A percentile compares a stretch with the other conserved stretches of the same genome.
Evolutionary conservation across 2,113 vertebrate species (phyloP).

Genomic region (Rana temporaria): DNA sequence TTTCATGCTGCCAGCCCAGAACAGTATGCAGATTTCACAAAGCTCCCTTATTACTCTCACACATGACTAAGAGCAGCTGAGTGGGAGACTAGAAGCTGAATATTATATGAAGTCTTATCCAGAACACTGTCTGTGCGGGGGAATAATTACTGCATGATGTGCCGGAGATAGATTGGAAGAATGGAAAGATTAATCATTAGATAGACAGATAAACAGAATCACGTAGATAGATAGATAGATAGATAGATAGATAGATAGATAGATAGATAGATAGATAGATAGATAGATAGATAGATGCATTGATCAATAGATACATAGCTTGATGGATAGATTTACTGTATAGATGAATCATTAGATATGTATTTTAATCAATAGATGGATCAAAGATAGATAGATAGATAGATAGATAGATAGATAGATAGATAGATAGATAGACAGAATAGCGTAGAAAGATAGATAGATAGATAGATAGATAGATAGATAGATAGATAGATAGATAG

Average conservation of each 20-base stretch:
- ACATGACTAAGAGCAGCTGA: neutral
- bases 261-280: no score
- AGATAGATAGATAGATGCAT: no score
- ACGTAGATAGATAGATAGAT: no score
- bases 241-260: no score
- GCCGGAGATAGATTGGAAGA: neutral
- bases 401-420: no score
- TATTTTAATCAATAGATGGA: no score
- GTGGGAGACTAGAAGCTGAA: neutral
- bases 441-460: no score
- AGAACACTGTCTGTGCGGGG: neutral
- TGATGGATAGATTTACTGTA: neutral
- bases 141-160: neutral
- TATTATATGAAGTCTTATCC: neutral
- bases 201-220: neutral
- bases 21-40: neutral
- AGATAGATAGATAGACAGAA: no score
- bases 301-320: neutral
- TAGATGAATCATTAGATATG: no score
- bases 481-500: no score
- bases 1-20: neutral
- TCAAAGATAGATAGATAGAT: no score
- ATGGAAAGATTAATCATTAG: neutral
- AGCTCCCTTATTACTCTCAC: neutral
- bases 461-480: no score